A percentile compares a stretch with the other conserved stretches of the same genome.
These are phyloP conservation scores for Drosophila villosipedis DNA, from an alignment of 2,888 invertebrate species.

Conservation along the genomic window DNA sequence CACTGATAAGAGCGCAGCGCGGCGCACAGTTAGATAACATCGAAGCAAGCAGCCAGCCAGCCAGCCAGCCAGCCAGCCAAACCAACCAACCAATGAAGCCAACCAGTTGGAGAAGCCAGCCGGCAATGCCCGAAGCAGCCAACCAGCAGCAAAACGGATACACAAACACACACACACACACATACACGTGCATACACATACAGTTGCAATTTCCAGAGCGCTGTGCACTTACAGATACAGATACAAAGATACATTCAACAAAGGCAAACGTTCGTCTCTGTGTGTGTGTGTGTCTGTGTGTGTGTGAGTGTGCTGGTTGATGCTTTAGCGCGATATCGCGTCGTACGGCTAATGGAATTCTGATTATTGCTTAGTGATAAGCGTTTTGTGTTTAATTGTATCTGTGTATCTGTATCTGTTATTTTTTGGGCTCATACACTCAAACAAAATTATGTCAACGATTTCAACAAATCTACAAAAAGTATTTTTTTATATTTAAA, in stretches of 20 bases:
- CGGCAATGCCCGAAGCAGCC: conserved; percentile 56
- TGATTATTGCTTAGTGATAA: conserved; percentile 84
- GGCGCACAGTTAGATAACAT: conserved; percentile 84
- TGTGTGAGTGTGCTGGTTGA: conserved; percentile 51
- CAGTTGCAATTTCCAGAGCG: conserved; percentile 49
- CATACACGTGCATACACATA: conserved; percentile 31
- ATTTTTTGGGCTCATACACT: conserved; percentile 15
- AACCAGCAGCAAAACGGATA: conserved; percentile 77
- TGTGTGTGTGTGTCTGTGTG: conserved; percentile 24
- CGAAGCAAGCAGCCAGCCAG: conserved; percentile 47
- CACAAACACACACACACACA: conserved; percentile 51
- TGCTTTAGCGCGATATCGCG: conserved; percentile 77
- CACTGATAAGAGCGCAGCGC: conserved; percentile 83
- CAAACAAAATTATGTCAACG: neutral
- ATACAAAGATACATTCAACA: conserved; percentile 70
- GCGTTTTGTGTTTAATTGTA: conserved; percentile 84
- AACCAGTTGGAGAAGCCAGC: conserved; percentile 53
- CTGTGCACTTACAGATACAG: conserved; percentile 68
- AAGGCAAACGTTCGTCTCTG: conserved; percentile 28
- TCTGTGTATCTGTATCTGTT: conserved; percentile 82
- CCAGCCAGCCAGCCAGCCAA: conserved; percentile 25
- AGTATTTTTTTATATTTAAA: no score
- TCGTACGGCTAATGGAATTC: conserved; percentile 84
- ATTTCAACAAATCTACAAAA: neutral
- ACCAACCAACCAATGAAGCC: conserved; percentile 45